A percentile compares a stretch with the other conserved stretches of the same genome.
These are phyloP conservation scores for Sinodicranocentrus sp. DNA, from an alignment of 2,888 invertebrate genomes.

Conservation along the genomic window DNA sequence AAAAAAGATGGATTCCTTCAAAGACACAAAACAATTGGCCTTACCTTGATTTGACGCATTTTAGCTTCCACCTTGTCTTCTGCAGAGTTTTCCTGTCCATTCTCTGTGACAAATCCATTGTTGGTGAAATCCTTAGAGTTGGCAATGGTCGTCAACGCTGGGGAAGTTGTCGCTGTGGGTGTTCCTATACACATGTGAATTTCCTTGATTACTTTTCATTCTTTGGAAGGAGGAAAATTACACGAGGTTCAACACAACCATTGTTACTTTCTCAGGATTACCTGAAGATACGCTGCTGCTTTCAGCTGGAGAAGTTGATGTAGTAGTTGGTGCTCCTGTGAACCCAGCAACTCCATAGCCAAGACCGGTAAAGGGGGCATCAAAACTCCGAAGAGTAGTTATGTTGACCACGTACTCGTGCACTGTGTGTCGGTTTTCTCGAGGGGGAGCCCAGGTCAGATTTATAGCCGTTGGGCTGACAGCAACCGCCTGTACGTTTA, in stretches of 20 bases:
- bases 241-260: too few species aligned
- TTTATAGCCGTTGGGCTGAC: slow-evolving; percentile 86
- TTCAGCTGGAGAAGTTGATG: slow-evolving; percentile 53
- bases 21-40: slow-evolving; percentile 5
- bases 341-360: slow-evolving; percentile 68
- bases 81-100: slow-evolving; percentile 62
- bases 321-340: slow-evolving; percentile 35
- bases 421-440: slow-evolving; percentile 83
- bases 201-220: slow-evolving; percentile 41
- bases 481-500: slow-evolving; percentile 86
- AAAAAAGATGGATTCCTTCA: not conserved
- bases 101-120: slow-evolving; percentile 39
- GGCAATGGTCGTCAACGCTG: slow-evolving; percentile 29
- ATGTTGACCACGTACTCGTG: slow-evolving; percentile 86
- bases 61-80: slow-evolving; percentile 75
- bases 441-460: slow-evolving; percentile 85
- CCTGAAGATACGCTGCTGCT: slow-evolving; percentile 39
- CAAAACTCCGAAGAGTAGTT: slow-evolving; percentile 85
- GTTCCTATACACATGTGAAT: slow-evolving; percentile 44
- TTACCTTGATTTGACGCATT: slow-evolving; percentile 76
- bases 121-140: slow-evolving; percentile 52
- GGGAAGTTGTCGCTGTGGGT: slow-evolving; percentile 34
- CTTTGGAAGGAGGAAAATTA: too few species aligned
- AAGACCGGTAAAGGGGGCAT: slow-evolving; percentile 78
- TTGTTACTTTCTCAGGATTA: slow-evolving; percentile 25